Evolutionary conservation across 1,140 invertebrate species (phyloP).

Genomic region (Nasonia longicornis): DNA sequence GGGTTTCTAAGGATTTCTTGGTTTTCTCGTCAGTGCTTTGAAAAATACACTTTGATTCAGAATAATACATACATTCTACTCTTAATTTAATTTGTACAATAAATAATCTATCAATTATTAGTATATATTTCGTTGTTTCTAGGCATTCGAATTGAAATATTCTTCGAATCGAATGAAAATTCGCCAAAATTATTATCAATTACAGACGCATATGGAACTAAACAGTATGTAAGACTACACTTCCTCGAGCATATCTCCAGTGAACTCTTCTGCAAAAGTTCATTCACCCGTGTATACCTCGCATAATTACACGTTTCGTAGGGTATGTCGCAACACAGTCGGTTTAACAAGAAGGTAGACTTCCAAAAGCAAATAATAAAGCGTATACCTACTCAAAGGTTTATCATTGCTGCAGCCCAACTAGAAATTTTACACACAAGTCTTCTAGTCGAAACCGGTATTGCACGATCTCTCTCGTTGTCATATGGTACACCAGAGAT

Average conservation of each 20-base stretch:
- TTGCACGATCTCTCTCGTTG: neutral
- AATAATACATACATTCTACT: neutral
- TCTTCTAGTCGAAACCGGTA: conserved; percentile 14
- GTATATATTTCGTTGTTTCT: too few relatives aligned
- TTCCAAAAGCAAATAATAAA: neutral
- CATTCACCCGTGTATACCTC: neutral
- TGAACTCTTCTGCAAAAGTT: neutral
- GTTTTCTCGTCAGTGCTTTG: neutral
- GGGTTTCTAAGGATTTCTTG: neutral
- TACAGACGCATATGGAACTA: neutral
- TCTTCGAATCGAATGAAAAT: neutral
- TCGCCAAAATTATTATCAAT: neutral
- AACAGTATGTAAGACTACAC: neutral
- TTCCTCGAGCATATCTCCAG: neutral
- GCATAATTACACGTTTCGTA: neutral
- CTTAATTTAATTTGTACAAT: too few relatives aligned
- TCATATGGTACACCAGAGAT: neutral
- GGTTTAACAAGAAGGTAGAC: neutral
- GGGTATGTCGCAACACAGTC: neutral
- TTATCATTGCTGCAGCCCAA: too few relatives aligned
- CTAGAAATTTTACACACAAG: neutral
- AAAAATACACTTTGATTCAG: neutral
- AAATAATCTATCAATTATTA: too few relatives aligned
- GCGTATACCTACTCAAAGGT: neutral
- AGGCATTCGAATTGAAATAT: neutral